Conservation (phyloP, 1,140 invertebrate genomes). For the Belonocnema kinseyi region DNA sequence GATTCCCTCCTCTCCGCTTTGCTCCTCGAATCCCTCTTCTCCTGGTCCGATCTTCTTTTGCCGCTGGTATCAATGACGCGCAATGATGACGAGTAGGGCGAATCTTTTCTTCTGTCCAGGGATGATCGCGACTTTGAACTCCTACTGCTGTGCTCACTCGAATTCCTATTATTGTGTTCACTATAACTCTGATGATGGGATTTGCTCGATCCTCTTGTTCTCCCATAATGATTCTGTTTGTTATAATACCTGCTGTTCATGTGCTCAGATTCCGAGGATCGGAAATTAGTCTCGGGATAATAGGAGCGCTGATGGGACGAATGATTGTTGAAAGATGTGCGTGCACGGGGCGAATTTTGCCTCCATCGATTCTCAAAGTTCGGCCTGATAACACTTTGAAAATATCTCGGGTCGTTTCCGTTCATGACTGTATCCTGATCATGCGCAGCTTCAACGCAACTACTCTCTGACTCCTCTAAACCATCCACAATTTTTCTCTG, state of each 20-base stretch:
- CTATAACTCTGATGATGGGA: background rate
- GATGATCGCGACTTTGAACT: conserved; percentile 35
- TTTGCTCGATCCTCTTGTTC: background rate
- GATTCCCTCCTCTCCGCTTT: background rate
- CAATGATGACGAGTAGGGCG: background rate
- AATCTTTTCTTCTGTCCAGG: conserved; percentile 25
- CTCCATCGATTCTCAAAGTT: background rate
- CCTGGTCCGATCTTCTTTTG: conserved; percentile 2
- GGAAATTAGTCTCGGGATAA: conserved; percentile 15
- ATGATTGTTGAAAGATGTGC: background rate
- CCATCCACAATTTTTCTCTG: background rate
- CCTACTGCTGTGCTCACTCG: background rate
- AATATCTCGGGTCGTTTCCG: conserved; percentile 9
- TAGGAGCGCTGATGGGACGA: background rate
- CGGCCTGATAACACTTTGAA: background rate
- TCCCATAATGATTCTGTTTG: conserved; percentile 3
- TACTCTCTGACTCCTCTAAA: background rate
- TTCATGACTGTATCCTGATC: conserved; percentile 17
- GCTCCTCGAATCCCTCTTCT: background rate
- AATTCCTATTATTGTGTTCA: conserved; percentile 10
- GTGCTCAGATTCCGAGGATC: background rate
- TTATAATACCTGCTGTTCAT: background rate
- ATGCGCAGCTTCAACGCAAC: background rate
- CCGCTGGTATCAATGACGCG: background rate
- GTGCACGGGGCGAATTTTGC: background rate